Evolutionary conservation across 1,140 invertebrate species (phyloP).

Genomic region (Acromyrmex echinatior): DNA sequence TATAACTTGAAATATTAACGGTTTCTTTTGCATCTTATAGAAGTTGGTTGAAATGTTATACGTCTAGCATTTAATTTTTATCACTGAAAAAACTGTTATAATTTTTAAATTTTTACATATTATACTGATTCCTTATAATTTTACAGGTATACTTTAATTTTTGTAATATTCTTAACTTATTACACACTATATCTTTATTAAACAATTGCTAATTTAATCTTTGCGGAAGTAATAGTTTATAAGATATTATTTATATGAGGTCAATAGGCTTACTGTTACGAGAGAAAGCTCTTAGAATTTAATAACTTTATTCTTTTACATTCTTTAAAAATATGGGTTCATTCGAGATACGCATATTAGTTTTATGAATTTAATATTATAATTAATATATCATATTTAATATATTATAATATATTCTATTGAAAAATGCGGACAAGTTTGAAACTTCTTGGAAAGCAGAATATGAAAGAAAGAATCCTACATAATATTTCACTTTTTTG

Average conservation of each 20-base stretch:
- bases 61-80: neutral
- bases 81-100: neutral
- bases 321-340: neutral
- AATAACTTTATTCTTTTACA: neutral
- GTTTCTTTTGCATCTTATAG: neutral
- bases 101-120: neutral
- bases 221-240: neutral
- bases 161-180: neutral
- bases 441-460: neutral
- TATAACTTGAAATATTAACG: neutral
- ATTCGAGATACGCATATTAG: neutral
- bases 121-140: neutral
- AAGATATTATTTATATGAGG: neutral
- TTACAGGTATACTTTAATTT: neutral
- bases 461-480: neutral
- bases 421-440: neutral
- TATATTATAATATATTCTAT: neutral
- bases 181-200: neutral
- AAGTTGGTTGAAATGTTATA: neutral
- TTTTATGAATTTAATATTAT: neutral
- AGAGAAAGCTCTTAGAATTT: neutral
- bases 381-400: too few relatives aligned
- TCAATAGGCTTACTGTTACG: neutral
- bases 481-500: neutral
- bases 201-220: neutral